phyloP scores from a whole-genome alignment of 1,140 invertebrate genomes.

The Penaeus indicus region DNA sequence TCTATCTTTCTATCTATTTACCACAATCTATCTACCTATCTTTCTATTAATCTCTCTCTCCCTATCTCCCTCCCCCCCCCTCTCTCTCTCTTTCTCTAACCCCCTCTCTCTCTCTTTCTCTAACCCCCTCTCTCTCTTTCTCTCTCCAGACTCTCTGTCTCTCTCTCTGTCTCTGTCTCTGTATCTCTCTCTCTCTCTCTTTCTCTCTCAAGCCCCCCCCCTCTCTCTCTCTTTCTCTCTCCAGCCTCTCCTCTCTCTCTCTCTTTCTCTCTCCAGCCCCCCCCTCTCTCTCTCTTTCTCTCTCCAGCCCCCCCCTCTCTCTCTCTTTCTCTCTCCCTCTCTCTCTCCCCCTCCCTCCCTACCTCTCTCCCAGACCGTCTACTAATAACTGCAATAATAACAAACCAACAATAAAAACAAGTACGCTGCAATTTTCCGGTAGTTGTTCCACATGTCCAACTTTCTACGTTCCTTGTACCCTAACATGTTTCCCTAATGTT shows the following conservation, averaged over 20 bases:
- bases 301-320: not conserved
- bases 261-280: not conserved
- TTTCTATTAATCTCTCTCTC: not conserved
- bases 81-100: slow-evolving; percentile 13
- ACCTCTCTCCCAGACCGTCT: too few relatives aligned
- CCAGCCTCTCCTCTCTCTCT: not conserved
- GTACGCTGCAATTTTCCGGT: too few relatives aligned
- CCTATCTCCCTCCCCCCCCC: slow-evolving; percentile 12
- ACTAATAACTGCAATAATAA: too few relatives aligned
- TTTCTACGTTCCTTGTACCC: too few relatives aligned
- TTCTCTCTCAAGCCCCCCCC: not conserved
- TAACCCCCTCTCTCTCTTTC: not conserved
- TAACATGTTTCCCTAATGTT: too few relatives aligned
- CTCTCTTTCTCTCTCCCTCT: not conserved
- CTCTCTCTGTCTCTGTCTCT: not conserved
- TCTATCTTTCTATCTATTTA: not conserved
- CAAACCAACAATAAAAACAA: too few relatives aligned
- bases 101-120: not conserved
- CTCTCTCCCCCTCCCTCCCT: too few relatives aligned
- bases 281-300: not conserved
- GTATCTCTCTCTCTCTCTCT: not conserved
- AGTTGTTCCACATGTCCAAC: too few relatives aligned
- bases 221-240: slow-evolving; percentile 23
- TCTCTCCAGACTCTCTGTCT: not conserved
- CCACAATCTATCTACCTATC: not conserved